A percentile compares a stretch with the other conserved stretches of the same genome.
These are phyloP conservation scores for Loxodonta africana DNA, from an alignment of 2,113 vertebrate genomes.

Conservation along the genomic window DNA sequence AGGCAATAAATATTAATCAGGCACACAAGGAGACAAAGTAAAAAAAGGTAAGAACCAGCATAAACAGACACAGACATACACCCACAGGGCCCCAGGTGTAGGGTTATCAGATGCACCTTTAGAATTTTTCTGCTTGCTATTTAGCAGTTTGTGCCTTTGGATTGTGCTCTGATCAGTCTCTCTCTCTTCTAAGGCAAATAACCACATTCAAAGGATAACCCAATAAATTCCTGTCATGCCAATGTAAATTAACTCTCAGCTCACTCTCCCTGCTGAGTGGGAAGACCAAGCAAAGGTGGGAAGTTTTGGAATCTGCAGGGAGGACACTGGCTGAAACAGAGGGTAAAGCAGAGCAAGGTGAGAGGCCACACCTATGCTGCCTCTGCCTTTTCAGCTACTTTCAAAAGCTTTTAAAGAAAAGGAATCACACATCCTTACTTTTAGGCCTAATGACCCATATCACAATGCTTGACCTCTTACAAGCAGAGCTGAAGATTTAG, in stretches of 20 bases:
- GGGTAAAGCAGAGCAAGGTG: background rate
- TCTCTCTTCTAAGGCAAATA: background rate
- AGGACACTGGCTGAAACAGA: background rate
- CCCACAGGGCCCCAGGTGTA: background rate
- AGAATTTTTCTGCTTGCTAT: background rate
- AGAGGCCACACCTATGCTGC: background rate
- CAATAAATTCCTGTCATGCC: background rate
- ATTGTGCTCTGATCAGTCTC: background rate
- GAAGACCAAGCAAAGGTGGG: background rate
- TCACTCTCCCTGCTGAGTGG: background rate
- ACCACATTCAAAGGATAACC: background rate
- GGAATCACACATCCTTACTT: background rate
- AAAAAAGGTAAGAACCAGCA: background rate
- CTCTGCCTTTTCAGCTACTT: conserved; percentile 9
- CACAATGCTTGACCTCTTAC: background rate
- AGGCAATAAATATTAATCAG: conserved; percentile 42
- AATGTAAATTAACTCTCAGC: background rate
- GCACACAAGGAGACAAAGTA: background rate
- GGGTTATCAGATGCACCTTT: background rate
- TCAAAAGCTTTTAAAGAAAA: conserved; percentile 1
- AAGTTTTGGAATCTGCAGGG: background rate
- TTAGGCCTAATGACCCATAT: background rate
- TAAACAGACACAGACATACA: background rate
- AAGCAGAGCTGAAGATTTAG: background rate
- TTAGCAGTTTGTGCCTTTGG: background rate